Evolutionary conservation across 2,113 vertebrate genomes (phyloP).

Genomic region (Riparia riparia): DNA sequence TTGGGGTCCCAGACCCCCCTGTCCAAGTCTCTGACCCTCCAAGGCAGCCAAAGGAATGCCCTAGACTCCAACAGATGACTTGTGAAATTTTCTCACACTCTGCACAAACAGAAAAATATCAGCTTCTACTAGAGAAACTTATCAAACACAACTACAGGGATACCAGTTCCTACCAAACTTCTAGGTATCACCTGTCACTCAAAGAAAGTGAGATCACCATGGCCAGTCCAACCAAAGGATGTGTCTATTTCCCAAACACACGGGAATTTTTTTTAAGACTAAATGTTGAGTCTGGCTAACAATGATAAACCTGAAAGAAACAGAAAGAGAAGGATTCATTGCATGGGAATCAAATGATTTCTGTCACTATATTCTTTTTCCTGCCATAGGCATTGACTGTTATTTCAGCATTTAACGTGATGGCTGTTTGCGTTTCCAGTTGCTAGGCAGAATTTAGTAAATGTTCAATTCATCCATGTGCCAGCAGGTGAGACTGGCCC

Average conservation of each 20-base stretch:
- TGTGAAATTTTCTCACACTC: background rate
- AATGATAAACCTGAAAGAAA: background rate
- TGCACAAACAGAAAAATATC: background rate
- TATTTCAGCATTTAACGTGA: background rate
- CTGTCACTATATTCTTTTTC: background rate
- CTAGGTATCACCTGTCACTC: background rate
- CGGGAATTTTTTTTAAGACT: background rate
- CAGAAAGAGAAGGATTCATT: background rate
- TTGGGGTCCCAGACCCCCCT: too few species aligned
- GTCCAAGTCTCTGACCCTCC: too few species aligned
- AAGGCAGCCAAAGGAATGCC: too few species aligned
- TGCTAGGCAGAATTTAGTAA: background rate
- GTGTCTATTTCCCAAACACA: background rate
- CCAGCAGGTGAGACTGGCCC: too few species aligned
- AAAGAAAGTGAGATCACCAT: background rate
- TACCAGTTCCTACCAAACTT: background rate
- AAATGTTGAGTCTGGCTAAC: background rate
- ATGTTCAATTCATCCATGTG: accelerated
- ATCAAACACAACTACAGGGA: background rate
- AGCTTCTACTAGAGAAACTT: background rate
- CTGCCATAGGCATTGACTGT: background rate
- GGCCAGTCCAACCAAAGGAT: background rate
- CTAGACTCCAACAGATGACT: background rate
- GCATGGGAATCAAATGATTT: background rate
- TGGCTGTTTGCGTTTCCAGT: background rate